A percentile compares a stretch with the other conserved stretches of the same genome.
These are phyloP conservation scores for Ormyrus pomaceus DNA, from an alignment of 2,888 invertebrate genomes.

Conservation along the genomic window DNA sequence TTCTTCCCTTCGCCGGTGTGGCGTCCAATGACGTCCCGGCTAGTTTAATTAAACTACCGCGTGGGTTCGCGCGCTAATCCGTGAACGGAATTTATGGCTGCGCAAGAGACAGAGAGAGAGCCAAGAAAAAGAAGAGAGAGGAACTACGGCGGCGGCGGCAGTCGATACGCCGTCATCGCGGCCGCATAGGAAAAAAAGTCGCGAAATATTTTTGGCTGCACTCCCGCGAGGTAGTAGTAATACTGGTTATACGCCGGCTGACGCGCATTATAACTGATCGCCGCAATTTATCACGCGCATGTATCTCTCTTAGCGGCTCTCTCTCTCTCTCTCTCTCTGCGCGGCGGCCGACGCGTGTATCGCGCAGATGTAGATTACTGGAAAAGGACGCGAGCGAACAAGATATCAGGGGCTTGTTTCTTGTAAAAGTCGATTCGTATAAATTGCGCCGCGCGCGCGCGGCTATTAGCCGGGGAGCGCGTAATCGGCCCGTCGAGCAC, in stretches of 20 bases:
- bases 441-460: conserved; percentile 33
- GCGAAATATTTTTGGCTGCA: conserved; percentile 39
- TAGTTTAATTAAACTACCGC: conserved; percentile 69
- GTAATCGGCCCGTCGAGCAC: conserved; percentile 23
- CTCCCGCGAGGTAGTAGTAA: conserved; percentile 11
- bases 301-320: conserved; percentile 10
- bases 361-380: conserved; percentile 48
- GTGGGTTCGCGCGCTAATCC: conserved; percentile 59
- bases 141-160: not conserved
- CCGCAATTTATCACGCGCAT: conserved; percentile 43
- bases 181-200: not conserved
- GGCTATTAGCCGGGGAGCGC: conserved; percentile 14
- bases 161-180: not conserved
- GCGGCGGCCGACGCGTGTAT: conserved; percentile 13
- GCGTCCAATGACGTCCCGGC: conserved; percentile 48
- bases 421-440: conserved; percentile 52
- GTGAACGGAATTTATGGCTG: conserved; percentile 56
- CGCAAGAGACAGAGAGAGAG: not conserved
- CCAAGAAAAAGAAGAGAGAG: conserved; percentile 12
- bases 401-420: conserved; percentile 50
- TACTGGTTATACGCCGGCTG: conserved; percentile 43
- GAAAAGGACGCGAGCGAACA: conserved; percentile 33
- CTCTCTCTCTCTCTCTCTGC: not conserved
- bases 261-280: conserved; percentile 40
- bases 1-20: conserved; percentile 19